Conservation (phyloP, 2,797 vertebrate genomes). For the Chromobotia macracanthus region DNA sequence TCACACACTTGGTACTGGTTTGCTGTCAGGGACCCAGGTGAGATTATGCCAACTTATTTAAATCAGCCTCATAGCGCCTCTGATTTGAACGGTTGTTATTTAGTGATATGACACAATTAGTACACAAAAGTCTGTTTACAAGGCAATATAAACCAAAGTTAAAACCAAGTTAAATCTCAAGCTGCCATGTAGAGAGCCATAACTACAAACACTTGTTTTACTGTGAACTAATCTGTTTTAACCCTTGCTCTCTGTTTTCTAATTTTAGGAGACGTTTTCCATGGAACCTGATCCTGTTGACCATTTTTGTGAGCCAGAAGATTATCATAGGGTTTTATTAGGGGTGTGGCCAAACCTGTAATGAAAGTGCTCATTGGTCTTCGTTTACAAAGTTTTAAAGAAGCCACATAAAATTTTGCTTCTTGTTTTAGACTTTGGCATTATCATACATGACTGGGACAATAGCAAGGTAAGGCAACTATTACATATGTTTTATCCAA, state of each 20-base stretch:
- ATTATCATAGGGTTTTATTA: background rate
- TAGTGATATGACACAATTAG: background rate
- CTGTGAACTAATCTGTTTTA: background rate
- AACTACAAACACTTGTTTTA: too few relatives aligned
- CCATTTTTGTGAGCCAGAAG: conserved; percentile 85
- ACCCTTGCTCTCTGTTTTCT: background rate
- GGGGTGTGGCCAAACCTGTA: conserved; percentile 16
- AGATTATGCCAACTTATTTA: conserved; percentile 62
- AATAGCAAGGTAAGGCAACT: conserved; percentile 84
- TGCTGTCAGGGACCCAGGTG: conserved; percentile 93
- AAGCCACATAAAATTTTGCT: background rate
- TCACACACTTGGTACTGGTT: conserved; percentile 85
- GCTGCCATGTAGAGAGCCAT: too few relatives aligned
- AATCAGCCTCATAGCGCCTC: background rate
- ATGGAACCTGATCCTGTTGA: conserved; percentile 91
- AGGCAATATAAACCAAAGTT: background rate
- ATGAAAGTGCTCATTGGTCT: background rate
- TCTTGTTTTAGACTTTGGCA: conserved; percentile 84
- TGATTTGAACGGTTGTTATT: background rate
- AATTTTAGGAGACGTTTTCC: conserved; percentile 88
- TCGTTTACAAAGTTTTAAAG: too few relatives aligned
- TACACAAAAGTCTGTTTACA: background rate
- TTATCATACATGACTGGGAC: conserved; percentile 93
- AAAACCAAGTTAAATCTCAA: too few relatives aligned
- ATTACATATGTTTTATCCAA: background rate